A percentile compares a stretch with the other conserved stretches of the same genome.
Conservation (phyloP, 2,888 invertebrate species). For the Pristionchus exspectatus region DNA sequence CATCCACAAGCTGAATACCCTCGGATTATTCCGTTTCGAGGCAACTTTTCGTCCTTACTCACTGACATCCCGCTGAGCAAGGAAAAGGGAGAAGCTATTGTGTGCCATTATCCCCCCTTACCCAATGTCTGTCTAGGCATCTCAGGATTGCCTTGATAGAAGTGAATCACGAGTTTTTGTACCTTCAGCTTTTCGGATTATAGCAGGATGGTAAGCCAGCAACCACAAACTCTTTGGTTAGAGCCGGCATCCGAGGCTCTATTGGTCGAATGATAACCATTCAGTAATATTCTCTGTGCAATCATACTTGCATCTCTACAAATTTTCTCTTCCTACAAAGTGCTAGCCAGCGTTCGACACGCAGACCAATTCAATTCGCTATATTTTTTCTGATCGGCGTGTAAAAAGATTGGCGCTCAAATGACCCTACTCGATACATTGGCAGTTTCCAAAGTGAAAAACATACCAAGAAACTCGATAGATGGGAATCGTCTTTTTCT, state of each 20-base stretch:
- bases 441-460: slow-evolving; percentile 1
- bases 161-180: not conserved
- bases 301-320: no score
- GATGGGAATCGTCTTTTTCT: slow-evolving; percentile 12
- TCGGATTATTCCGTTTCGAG: not conserved
- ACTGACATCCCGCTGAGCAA: not conserved
- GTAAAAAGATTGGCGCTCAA: not conserved
- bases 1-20: not conserved
- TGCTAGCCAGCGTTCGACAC: no score
- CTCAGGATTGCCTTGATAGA: not conserved
- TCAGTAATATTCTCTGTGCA: no score
- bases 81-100: not conserved
- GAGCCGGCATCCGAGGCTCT: no score
- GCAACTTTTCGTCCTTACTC: slow-evolving; percentile 13
- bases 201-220: no score
- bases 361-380: no score
- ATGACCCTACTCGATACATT: not conserved
- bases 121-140: not conserved
- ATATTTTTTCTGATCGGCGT: not conserved
- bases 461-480: not conserved
- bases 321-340: no score
- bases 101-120: not conserved
- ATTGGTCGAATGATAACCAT: no score
- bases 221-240: no score
- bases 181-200: not conserved